Evolutionary conservation across 1,140 invertebrate species (phyloP).

Genomic region (Heliconius melpomene): DNA sequence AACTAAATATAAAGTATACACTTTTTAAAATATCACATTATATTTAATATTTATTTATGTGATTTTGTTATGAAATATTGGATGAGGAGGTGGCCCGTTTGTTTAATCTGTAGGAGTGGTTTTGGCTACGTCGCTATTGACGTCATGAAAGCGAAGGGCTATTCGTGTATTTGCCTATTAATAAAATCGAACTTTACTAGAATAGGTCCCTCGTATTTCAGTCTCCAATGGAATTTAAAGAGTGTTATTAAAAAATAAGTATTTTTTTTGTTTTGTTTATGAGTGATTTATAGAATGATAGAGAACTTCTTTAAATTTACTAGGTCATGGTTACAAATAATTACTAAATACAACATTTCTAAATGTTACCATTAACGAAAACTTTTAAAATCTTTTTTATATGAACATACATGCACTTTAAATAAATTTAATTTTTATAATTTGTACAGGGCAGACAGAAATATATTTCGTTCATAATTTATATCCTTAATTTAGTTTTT

Average conservation of each 20-base stretch:
- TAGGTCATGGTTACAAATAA: no score
- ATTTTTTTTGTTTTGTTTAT: no score
- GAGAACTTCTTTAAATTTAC: no score
- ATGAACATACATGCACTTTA: background rate
- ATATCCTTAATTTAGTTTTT: no score
- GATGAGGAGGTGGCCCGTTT: constrained; percentile 55
- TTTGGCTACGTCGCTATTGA: constrained; percentile 62
- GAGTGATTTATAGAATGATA: no score
- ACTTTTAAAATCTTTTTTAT: background rate
- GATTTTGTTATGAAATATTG: constrained; percentile 38
- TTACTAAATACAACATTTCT: no score
- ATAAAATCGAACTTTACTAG: constrained; percentile 60
- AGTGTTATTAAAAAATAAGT: background rate
- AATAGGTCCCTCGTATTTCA: constrained; percentile 34
- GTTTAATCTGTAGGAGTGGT: constrained; percentile 50
- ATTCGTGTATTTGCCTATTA: constrained; percentile 70
- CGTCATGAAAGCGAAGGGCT: constrained; percentile 67
- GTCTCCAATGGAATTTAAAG: constrained; percentile 25
- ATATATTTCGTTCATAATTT: no score
- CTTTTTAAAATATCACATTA: background rate
- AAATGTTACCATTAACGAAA: no score
- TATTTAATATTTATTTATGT: background rate
- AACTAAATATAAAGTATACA: background rate
- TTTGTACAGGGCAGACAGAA: no score
- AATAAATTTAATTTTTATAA: no score